phyloP scores from a whole-genome alignment of 23 tunicate genomes.

The Halocynthia aurantium region DNA sequence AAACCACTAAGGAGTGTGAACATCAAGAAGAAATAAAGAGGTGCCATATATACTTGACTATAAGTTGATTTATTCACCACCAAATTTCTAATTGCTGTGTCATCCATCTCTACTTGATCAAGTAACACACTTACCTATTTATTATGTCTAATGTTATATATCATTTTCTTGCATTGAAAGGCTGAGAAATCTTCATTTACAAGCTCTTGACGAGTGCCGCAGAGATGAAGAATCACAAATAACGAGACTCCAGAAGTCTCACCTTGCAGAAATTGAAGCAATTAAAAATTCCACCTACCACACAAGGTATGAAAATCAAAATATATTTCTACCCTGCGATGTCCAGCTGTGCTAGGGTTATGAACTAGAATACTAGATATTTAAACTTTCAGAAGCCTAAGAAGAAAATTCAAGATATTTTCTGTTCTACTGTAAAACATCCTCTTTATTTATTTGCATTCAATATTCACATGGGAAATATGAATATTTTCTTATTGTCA shows the following conservation, averaged over 20 bases:
- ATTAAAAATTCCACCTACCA: conserved; percentile 44
- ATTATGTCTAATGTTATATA: background rate
- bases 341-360: too few relatives aligned
- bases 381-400: too few relatives aligned
- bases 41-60: conserved; percentile 2
- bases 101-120: background rate
- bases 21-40: conserved; percentile 76
- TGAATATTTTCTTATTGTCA: too few relatives aligned
- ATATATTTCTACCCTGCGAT: background rate
- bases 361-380: too few relatives aligned
- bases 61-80: background rate
- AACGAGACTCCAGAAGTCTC: conserved; percentile 30
- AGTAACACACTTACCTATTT: background rate
- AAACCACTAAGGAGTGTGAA: conserved; percentile 26
- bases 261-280: conserved; percentile 45
- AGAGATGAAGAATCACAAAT: conserved; percentile 41
- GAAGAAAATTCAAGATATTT: too few relatives aligned
- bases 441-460: too few relatives aligned
- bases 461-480: too few relatives aligned
- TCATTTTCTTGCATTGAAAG: conserved; percentile 9
- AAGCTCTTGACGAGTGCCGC: conserved; percentile 64
- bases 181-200: conserved; percentile 49
- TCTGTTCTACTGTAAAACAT: too few relatives aligned
- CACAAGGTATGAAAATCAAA: conserved; percentile 27
- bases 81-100: background rate